Percentiles rank a stretch among this genome's conserved stretches.
These are phyloP conservation scores for Trisateles emortualis DNA, from an alignment of 2,888 invertebrate species.

Conservation along the genomic window DNA sequence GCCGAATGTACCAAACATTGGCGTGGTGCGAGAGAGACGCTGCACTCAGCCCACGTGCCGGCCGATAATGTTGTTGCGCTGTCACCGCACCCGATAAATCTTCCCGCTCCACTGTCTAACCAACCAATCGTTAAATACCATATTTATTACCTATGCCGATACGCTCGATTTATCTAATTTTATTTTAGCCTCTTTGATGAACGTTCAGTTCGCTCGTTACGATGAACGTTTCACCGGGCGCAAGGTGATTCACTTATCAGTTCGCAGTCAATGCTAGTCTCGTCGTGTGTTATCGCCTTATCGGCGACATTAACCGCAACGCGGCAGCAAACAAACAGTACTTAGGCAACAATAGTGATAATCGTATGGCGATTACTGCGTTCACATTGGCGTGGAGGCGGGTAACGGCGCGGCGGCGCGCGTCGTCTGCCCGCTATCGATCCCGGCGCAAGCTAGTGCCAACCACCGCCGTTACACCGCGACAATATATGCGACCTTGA, in stretches of 20 bases:
- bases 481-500: conserved; percentile 77
- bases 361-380: conserved; percentile 63
- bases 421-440: conserved; percentile 80
- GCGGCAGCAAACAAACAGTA: conserved; percentile 58
- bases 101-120: conserved; percentile 51
- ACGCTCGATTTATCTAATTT: conserved; percentile 36
- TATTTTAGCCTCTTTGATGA: conserved; percentile 31
- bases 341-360: conserved; percentile 61
- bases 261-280: conserved; percentile 47
- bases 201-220: conserved; percentile 23
- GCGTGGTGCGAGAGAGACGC: conserved; percentile 57
- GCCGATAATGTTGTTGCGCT: conserved; percentile 64
- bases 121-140: conserved; percentile 58
- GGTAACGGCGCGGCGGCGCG: conserved; percentile 73
- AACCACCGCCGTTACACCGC: conserved; percentile 68
- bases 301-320: conserved; percentile 57
- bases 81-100: conserved; percentile 64
- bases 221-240: conserved; percentile 24
- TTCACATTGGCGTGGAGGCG: conserved; percentile 59
- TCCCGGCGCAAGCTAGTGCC: conserved; percentile 75
- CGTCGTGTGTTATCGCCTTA: conserved; percentile 53
- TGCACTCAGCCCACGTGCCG: conserved; percentile 60
- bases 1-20: conserved; percentile 44
- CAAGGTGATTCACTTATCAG: conserved; percentile 45
- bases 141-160: conserved; percentile 49